A percentile compares a stretch with the other conserved stretches of the same genome.
These are phyloP conservation scores for Engraulis encrasicolus DNA, from an alignment of 2,113 vertebrate genomes.

Conservation along the genomic window DNA sequence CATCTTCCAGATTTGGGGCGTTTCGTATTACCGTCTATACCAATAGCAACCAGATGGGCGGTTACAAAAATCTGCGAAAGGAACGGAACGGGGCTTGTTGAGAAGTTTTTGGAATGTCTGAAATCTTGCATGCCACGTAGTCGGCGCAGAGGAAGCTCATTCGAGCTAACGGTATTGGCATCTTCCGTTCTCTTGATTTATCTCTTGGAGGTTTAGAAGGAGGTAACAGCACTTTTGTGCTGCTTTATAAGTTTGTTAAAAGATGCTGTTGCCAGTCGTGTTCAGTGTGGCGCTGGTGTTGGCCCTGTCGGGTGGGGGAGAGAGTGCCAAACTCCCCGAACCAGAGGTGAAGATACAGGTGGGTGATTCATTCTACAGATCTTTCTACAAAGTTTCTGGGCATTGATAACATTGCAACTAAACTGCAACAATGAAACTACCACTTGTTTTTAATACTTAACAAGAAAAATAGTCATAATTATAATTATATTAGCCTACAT, in stretches of 20 bases:
- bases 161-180: conserved; percentile 31
- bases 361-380: too few relatives aligned
- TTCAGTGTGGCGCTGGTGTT: conserved; percentile 62
- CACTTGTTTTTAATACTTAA: too few relatives aligned
- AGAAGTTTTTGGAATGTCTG: background rate
- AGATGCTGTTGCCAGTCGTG: conserved; percentile 66
- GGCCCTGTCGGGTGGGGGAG: conserved; percentile 64
- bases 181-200: too few relatives aligned
- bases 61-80: background rate
- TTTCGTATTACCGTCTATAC: background rate
- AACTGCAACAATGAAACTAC: too few relatives aligned
- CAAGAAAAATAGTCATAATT: too few relatives aligned
- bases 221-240: too few relatives aligned
- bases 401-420: too few relatives aligned
- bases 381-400: too few relatives aligned
- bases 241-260: too few relatives aligned
- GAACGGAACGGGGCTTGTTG: conserved; percentile 21
- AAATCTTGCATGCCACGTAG: conserved; percentile 74
- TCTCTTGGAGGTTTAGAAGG: too few relatives aligned
- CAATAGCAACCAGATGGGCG: conserved; percentile 57
- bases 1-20: background rate
- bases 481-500: too few relatives aligned
- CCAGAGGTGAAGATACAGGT: conserved; percentile 91
- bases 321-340: conserved; percentile 85
- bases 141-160: conserved; percentile 47